Percentiles rank a stretch among this genome's conserved stretches.
These are phyloP conservation scores for Actinia tenebrosa DNA, from an alignment of 64 coral and sea anemone genomes.

Conservation along the genomic window DNA sequence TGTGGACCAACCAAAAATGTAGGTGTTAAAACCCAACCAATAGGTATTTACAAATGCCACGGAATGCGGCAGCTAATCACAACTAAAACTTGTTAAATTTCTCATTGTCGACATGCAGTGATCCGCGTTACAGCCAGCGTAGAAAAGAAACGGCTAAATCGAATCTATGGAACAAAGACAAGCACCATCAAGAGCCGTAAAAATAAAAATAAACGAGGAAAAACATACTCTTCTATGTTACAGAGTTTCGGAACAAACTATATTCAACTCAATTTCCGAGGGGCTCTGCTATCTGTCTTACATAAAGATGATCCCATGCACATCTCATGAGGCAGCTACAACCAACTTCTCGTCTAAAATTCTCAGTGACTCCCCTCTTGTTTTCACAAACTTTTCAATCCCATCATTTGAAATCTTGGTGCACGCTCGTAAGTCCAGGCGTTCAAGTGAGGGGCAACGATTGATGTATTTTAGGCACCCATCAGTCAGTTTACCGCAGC, in stretches of 20 bases:
- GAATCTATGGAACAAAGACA: too few species aligned
- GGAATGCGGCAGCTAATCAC: not conserved
- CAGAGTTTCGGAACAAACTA: too few species aligned
- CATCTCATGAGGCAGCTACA: not conserved
- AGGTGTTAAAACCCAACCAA: too few species aligned
- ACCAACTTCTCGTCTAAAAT: slow-evolving; percentile 79
- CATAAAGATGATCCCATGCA: too few species aligned
- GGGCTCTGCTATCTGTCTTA: too few species aligned
- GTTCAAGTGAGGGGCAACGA: slow-evolving; percentile 38
- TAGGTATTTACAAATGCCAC: not conserved
- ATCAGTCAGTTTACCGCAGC: slow-evolving; percentile 76
- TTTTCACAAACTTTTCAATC: slow-evolving; percentile 67
- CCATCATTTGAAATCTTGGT: slow-evolving; percentile 41
- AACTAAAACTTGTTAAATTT: too few species aligned
- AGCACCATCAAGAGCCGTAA: too few species aligned
- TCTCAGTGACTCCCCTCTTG: slow-evolving; percentile 34
- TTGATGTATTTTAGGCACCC: slow-evolving; percentile 62
- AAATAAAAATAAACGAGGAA: too few species aligned
- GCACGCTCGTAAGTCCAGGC: slow-evolving; percentile 77
- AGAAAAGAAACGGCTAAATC: not conserved
- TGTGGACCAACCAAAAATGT: too few species aligned
- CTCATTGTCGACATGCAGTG: not conserved
- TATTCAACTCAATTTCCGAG: too few species aligned
- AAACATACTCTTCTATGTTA: too few species aligned
- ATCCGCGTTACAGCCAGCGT: not conserved